Evolutionary conservation across 2,113 vertebrate species (phyloP).

Genomic region (Tachuris rubrigastra): DNA sequence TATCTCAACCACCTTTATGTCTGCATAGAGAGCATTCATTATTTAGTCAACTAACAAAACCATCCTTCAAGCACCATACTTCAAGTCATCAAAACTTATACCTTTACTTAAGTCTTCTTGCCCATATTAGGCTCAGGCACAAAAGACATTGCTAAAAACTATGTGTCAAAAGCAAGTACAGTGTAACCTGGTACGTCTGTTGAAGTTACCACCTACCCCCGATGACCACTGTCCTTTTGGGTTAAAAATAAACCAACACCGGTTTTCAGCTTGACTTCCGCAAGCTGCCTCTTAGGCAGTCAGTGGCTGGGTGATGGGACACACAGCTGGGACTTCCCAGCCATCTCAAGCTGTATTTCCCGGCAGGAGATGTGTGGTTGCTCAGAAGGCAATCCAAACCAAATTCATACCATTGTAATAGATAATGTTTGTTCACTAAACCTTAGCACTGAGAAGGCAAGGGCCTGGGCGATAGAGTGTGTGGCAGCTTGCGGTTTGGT

Average conservation of each 20-base stretch:
- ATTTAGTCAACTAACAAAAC: neutral
- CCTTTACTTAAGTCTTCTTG: neutral
- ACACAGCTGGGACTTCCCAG: neutral
- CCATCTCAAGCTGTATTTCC: neutral
- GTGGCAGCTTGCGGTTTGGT: too few relatives aligned
- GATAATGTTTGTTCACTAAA: too few relatives aligned
- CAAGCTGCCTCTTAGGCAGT: neutral
- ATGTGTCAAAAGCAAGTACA: neutral
- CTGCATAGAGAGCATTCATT: neutral
- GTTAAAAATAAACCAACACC: neutral
- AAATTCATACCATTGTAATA: neutral
- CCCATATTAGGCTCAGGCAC: neutral
- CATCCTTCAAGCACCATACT: neutral
- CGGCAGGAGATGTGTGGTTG: neutral
- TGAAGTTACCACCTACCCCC: neutral
- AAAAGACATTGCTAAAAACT: neutral
- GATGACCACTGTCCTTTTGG: neutral
- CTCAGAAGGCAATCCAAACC: neutral
- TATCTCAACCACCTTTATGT: neutral
- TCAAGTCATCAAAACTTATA: neutral
- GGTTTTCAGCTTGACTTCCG: neutral
- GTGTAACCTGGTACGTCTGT: neutral
- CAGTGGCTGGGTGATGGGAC: neutral
- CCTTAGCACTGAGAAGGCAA: too few relatives aligned
- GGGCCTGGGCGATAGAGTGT: too few relatives aligned